Conservation (phyloP, 2,113 vertebrate species). For the Apteryx owenii region DNA sequence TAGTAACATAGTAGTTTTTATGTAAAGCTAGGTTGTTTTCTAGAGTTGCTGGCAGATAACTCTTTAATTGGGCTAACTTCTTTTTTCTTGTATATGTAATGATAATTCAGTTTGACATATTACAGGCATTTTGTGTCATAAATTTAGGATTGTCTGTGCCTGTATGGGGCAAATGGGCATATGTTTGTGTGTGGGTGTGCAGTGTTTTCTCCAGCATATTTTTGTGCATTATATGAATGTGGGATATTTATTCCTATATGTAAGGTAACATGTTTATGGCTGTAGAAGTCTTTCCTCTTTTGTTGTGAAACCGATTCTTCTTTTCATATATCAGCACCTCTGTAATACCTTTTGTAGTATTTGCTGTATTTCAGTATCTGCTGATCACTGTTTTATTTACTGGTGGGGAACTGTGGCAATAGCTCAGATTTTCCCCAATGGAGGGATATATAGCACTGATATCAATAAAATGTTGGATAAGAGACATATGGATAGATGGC, state of each 20-base stretch:
- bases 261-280: conserved; percentile 4
- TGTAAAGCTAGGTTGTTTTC: background rate
- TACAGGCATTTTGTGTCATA: background rate
- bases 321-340: conserved; percentile 36
- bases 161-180: background rate
- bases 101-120: background rate
- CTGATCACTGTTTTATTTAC: conserved; percentile 54
- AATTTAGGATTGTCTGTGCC: background rate
- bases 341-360: conserved; percentile 27
- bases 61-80: background rate
- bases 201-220: background rate
- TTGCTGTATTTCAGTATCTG: conserved; percentile 42
- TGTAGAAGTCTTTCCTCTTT: background rate
- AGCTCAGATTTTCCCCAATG: background rate
- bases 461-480: conserved; percentile 42
- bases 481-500: conserved; percentile 35
- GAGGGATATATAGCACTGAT: conserved; percentile 43
- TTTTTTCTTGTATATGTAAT: background rate
- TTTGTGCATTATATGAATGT: background rate
- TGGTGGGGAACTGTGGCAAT: conserved; percentile 13
- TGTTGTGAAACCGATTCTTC: background rate
- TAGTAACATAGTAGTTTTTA: background rate
- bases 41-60: background rate
- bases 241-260: background rate
- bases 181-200: background rate